Evolutionary conservation across 53 echinoderm and acorn worm species (phyloP), one percentile per base, ranked within the genome.

Genomic region (Luidia sarsii): DNA sequence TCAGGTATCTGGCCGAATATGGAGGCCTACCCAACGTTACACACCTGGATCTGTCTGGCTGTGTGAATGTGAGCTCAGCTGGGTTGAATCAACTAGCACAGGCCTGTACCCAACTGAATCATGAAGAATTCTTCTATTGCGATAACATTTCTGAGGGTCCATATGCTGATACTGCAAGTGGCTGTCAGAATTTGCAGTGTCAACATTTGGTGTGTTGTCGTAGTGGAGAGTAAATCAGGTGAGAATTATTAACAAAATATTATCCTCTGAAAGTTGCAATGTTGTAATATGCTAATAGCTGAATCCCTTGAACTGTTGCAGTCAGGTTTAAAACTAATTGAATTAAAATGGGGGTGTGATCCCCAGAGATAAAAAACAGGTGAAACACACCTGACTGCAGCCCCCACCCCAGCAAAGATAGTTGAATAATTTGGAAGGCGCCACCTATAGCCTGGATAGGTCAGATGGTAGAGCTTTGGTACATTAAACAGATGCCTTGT

Each of bases 61-160:
- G 97, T 43, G 82, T 84, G 7, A 91, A 91, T 43, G 89, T 97
- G 65, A 93, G 81, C 9, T 93, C 90, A 3, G 33, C 56, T 31
- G 97, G 97, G 14, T 72, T 97, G 19, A 82, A 86, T n/a, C 80
- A 88, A 48, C 57, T 97, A 30, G 90, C 83, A 1, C 74, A 85
- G 21, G 89, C 68, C 61, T 91, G 91, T 66, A 69, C 86, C 22
- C 56, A 72, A 33, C 75, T 97, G 32, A 81, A 94, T 33, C 97
- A 97, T 51, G 87, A 94, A 64, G 87, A 90, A 41, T 97, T 97
- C 87, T 97, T 91, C 86, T 97, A 97, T 68, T 97, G 97, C 48
- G 97, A 97, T 60, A 97, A 97, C 73, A 97, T 97, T 63, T 34
- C 68, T n/a, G 97, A 94, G 57, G 97, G 97, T 18, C 97, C 97